These are phyloP conservation scores for Hemaris fuciformis DNA, from an alignment of 2,888 invertebrate species.

Conservation along the genomic window DNA sequence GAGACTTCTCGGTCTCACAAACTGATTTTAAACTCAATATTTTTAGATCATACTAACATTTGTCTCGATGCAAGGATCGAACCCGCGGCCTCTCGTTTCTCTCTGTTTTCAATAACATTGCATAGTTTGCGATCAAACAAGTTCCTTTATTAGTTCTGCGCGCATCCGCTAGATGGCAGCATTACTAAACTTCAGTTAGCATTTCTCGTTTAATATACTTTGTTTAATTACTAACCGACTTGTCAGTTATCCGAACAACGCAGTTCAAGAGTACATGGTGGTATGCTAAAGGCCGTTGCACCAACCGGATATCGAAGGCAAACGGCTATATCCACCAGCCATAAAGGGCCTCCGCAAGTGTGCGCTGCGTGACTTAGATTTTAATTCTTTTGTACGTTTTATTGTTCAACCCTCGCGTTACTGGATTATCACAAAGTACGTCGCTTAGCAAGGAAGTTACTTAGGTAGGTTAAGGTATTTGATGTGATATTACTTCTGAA, in stretches of 20 bases:
- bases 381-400: background rate
- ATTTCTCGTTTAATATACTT: background rate
- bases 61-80: no score
- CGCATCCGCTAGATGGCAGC: background rate
- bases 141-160: background rate
- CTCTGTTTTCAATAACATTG: background rate
- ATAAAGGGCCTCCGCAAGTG: background rate
- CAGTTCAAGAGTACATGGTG: background rate
- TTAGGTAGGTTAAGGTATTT: no score
- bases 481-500: no score
- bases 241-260: background rate
- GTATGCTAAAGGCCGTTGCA: background rate
- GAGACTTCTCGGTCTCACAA: no score
- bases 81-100: no score
- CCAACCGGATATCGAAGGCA: slow-evolving; percentile 9
- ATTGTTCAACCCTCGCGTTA: background rate
- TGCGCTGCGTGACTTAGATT: background rate
- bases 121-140: background rate
- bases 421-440: background rate
- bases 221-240: background rate
- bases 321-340: slow-evolving; percentile 1
- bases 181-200: background rate
- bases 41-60: no score
- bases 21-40: no score
- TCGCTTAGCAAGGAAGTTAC: no score